phyloP scores from a whole-genome alignment of 2,888 invertebrate genomes.

The Frankliniella fusca region DNA sequence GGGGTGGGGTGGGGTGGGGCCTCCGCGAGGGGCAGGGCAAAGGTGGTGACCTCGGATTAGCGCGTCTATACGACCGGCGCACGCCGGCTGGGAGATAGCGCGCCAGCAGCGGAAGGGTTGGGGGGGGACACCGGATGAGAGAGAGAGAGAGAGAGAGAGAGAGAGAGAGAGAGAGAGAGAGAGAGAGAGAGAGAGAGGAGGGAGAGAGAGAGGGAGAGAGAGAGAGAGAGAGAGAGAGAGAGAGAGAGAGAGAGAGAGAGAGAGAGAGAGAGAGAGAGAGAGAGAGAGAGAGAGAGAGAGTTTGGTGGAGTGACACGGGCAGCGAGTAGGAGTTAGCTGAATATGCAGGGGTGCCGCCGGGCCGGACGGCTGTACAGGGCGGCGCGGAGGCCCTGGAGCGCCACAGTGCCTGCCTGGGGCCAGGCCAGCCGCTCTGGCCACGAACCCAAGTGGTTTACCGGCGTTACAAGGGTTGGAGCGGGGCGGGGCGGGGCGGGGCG shows the following conservation, averaged over 20 bases:
- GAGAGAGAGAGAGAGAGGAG: too few relatives aligned
- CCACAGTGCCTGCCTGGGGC: neutral
- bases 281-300: too few relatives aligned
- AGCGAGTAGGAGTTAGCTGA: too few relatives aligned
- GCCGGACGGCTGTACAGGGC: neutral
- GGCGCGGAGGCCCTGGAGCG: neutral
- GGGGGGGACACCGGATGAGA: neutral
- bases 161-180: too few relatives aligned
- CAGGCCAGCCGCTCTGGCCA: neutral
- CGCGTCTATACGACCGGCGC: neutral
- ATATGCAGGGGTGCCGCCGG: neutral
- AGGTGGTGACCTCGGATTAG: conserved; percentile 23
- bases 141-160: too few relatives aligned
- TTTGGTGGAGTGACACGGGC: too few relatives aligned
- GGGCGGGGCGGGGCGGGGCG: neutral
- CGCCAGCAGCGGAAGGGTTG: neutral
- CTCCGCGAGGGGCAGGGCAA: neutral
- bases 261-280: too few relatives aligned
- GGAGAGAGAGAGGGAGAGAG: too few relatives aligned
- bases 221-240: too few relatives aligned
- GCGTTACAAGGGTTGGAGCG: neutral
- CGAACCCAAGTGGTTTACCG: neutral
- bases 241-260: too few relatives aligned
- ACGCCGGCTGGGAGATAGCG: neutral
- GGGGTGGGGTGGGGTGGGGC: neutral